Evolutionary conservation across 1,140 invertebrate genomes (phyloP), one percentile per base, ranked within the genome.

Genomic region (Drosophila eugracilis): DNA sequence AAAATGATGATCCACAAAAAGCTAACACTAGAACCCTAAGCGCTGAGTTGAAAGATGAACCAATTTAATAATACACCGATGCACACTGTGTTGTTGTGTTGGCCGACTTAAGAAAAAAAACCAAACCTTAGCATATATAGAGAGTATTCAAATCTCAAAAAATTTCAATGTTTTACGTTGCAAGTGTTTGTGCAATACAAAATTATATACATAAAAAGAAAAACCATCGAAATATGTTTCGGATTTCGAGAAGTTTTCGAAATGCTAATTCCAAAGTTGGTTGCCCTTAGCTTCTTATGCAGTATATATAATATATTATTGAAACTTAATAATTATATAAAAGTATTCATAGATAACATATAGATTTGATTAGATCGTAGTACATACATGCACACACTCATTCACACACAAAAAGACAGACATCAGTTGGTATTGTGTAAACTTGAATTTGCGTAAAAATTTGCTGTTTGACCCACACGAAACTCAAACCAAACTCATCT

Each of bases 261-360:
- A 70, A 57, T 62, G 59, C 52, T 52, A 69, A 65, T 80, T 65
- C 45, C 19, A 62, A 62, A 69, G 76, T 79, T 85, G 53, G 45
- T 78, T 78, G 53, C 50, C 49, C 44, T 62, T 78, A 86, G 77
- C 83, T 88, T 86, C 75, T 86, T 88, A 86, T 63, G 52, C 74
- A 69, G 75, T 72, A 84, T 73, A 72, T n/a, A n/a, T n/a, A 73
- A 62, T 34, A 72, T 36, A 72, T 47, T 50, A 74, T 59, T 67
- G 54, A 66, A 48, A 67, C 41, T 53, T 52, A 76, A 48, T 77
- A 59, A 86, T 57, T 77, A 83, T 44, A 75, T 34, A 53, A 77
- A 77, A 52, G 66, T 55, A 79, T 55, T 72, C 44, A 76, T 76
- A 70, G 45, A 74, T 63, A 78, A 85, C 78, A 28, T 57, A 72